Percentiles rank a stretch among this genome's conserved stretches.
Evolutionary conservation across 1,140 invertebrate species (phyloP).

Genomic region (Leptinotarsa lineolata): DNA sequence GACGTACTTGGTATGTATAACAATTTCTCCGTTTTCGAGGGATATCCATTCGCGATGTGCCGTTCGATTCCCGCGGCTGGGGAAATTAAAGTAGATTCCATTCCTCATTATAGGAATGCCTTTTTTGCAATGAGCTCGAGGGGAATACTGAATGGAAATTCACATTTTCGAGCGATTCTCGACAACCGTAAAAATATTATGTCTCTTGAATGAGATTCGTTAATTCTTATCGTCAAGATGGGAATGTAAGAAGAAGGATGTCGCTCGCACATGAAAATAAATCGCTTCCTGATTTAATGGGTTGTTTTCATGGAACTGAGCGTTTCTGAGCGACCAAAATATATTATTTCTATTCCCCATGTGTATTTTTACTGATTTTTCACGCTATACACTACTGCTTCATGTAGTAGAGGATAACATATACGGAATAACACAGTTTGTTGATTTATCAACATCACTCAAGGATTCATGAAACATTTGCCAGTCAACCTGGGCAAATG

Average conservation of each 20-base stretch:
- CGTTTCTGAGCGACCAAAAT: neutral
- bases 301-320: neutral
- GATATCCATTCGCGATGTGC: neutral
- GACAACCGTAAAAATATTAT: neutral
- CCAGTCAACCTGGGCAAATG: too few relatives aligned
- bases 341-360: too few relatives aligned
- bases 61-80: neutral
- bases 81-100: conserved; percentile 1
- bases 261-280: neutral
- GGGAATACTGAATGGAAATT: conserved; percentile 2
- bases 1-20: conserved; percentile 3
- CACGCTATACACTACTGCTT: too few relatives aligned
- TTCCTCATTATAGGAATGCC: neutral
- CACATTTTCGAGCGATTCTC: neutral
- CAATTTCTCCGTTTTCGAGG: neutral
- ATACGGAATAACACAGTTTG: too few relatives aligned
- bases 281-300: neutral
- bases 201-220: neutral
- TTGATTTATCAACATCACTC: too few relatives aligned
- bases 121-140: neutral
- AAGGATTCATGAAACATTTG: too few relatives aligned
- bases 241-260: neutral
- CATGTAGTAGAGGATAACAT: too few relatives aligned
- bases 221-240: neutral
- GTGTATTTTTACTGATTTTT: too few relatives aligned